Evolutionary conservation across 1,140 invertebrate species (phyloP), one percentile per base, ranked within the genome.

Genomic region (Euwallacea similis): DNA sequence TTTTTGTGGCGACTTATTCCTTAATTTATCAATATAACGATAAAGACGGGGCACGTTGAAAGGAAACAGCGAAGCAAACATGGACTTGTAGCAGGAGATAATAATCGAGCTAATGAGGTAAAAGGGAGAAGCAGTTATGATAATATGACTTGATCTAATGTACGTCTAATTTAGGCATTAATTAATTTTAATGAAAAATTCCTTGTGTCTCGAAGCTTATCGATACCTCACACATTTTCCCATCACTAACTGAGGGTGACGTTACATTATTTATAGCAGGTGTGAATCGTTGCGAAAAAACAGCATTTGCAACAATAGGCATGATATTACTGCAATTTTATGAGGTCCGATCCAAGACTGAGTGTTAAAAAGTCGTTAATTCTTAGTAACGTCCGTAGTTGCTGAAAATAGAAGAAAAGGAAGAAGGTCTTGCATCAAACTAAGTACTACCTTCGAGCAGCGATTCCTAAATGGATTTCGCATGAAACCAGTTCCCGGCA

Each of bases 51-150:
- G 53, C 21, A 55, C 50, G 61, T 47, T 58, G 68, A 64, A 70
- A 70, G 68, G 68, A 70, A 70, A 70, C 53, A 43, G 13, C 10
- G 41, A 69, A 60, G 61, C 41, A 70, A 70, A 70, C 68, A 64
- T 70, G 68, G 68, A 56, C 61, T 64, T 64, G 68, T 61, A 64
- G 55, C 60, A 63, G 68, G 42, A 63, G 68, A 70, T 70, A 70
- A 64, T 70, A 70, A 70, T 70, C 68, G 68, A 70, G 43, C 68
- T 70, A 70, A 70, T 70, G 68, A 70, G 68, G 60, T 61, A 70
- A 70, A 50, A 70, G 60, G 59, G 60, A 69, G 59, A 69, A 69
- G 60, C 59, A 62, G 68, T 70, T 70, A 70, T 70, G 68, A 70
- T 70, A 70, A 70, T 70, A 55, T 43, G 42, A 64, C 60, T 64